phyloP scores from a whole-genome alignment of 2,888 invertebrate genomes.

The Luffia ferchaultella region DNA sequence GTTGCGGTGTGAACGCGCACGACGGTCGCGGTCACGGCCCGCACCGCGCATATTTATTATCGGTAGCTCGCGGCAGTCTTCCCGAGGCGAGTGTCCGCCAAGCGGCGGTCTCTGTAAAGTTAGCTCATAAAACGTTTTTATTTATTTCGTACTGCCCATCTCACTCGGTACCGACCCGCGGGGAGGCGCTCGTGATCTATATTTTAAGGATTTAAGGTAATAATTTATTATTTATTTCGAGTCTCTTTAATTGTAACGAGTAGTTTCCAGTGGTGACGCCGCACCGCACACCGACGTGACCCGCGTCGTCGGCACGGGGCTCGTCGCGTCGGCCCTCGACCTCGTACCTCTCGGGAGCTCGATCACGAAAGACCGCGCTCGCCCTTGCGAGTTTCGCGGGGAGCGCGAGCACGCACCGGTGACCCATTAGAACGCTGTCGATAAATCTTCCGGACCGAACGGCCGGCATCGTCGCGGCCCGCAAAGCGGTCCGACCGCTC shows the following conservation, averaged over 20 bases:
- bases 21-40: slow-evolving; percentile 32
- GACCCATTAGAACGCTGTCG: slow-evolving; percentile 9
- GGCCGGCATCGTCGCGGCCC: not conserved
- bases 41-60: slow-evolving; percentile 48
- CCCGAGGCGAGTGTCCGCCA: slow-evolving; percentile 63
- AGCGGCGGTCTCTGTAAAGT: slow-evolving; percentile 66
- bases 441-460: not conserved
- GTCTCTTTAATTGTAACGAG: slow-evolving; percentile 49
- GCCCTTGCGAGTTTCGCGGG: not conserved
- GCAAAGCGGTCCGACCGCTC: not conserved
- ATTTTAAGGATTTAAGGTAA: slow-evolving; percentile 64
- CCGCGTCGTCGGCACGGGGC: slow-evolving; percentile 55
- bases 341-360: not conserved
- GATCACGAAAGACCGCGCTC: not conserved
- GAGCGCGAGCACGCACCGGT: too few species aligned
- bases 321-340: slow-evolving; percentile 19
- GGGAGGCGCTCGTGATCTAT: slow-evolving; percentile 67
- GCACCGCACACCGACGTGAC: slow-evolving; percentile 59
- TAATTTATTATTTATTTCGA: slow-evolving; percentile 68
- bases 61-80: slow-evolving; percentile 61
- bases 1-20: slow-evolving; percentile 61
- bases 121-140: slow-evolving; percentile 60
- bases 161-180: slow-evolving; percentile 64
- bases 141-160: slow-evolving; percentile 64
- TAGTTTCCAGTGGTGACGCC: slow-evolving; percentile 54